Conservation (phyloP, 2,113 vertebrate species). For the Grammomys dolichurus region DNA sequence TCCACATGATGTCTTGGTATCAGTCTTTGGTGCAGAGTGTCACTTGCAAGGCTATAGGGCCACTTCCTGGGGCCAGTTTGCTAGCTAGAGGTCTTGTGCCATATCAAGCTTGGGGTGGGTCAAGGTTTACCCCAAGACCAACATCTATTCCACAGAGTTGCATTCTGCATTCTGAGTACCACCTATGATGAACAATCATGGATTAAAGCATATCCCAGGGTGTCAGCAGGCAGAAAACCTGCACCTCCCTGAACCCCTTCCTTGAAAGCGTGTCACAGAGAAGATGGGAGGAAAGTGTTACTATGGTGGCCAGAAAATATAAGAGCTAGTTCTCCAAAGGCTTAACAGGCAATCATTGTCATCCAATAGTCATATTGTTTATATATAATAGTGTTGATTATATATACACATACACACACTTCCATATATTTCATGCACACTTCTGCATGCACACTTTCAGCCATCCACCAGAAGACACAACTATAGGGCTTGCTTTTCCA, state of each 20-base stretch:
- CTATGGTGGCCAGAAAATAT: background rate
- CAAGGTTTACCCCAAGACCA: background rate
- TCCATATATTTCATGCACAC: background rate
- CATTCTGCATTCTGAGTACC: background rate
- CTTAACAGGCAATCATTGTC: background rate
- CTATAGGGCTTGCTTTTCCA: background rate
- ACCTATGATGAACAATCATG: background rate
- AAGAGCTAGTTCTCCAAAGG: background rate
- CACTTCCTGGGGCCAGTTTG: background rate
- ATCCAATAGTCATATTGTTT: background rate
- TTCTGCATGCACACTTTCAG: background rate
- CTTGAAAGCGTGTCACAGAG: background rate
- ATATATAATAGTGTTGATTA: background rate
- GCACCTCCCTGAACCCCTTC: background rate
- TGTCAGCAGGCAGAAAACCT: background rate
- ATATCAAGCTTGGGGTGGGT: background rate
- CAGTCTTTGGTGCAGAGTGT: rapidly evolving
- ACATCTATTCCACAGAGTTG: background rate
- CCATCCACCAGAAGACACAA: background rate
- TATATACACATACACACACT: background rate
- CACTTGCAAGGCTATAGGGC: rapidly evolving
- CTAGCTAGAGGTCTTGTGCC: background rate
- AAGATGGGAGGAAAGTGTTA: background rate
- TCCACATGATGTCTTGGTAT: background rate
- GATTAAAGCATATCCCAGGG: background rate